These are phyloP conservation scores for Saimiri boliviensis DNA, from an alignment of 2,113 vertebrate genomes.

Conservation along the genomic window DNA sequence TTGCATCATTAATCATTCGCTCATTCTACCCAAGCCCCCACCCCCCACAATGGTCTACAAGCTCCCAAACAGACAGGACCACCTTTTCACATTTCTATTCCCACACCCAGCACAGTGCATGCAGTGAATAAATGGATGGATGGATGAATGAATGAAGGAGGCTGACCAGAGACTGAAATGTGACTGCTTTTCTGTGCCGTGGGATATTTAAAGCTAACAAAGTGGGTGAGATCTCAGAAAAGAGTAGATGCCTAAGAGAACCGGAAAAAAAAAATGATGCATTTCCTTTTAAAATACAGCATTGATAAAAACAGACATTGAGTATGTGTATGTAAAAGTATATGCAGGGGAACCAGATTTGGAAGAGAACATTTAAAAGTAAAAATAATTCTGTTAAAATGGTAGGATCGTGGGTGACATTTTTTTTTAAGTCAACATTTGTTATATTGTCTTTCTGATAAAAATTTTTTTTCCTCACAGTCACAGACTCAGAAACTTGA, in stretches of 20 bases:
- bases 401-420: not conserved
- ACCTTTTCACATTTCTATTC: not conserved
- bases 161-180: not conserved
- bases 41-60: not conserved
- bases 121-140: not conserved
- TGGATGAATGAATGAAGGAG: not conserved
- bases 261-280: not conserved
- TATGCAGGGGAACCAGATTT: not conserved
- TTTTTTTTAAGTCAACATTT: not conserved
- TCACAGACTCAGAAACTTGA: not conserved
- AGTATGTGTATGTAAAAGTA: not conserved
- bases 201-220: slow-evolving; percentile 36
- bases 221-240: slow-evolving; percentile 42
- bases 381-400: not conserved
- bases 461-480: not conserved
- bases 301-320: slow-evolving; percentile 13
- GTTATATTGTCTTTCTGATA: not conserved
- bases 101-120: not conserved
- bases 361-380: slow-evolving; percentile 35
- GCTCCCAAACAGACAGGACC: not conserved
- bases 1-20: not conserved
- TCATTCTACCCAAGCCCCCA: not conserved
- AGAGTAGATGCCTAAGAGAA: slow-evolving; percentile 25
- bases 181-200: not conserved
- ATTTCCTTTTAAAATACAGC: slow-evolving; percentile 46